Base-by-base conservation (phyloP, 2,888 invertebrate species). In the Poecilobothrus nobilitatus region DNA sequence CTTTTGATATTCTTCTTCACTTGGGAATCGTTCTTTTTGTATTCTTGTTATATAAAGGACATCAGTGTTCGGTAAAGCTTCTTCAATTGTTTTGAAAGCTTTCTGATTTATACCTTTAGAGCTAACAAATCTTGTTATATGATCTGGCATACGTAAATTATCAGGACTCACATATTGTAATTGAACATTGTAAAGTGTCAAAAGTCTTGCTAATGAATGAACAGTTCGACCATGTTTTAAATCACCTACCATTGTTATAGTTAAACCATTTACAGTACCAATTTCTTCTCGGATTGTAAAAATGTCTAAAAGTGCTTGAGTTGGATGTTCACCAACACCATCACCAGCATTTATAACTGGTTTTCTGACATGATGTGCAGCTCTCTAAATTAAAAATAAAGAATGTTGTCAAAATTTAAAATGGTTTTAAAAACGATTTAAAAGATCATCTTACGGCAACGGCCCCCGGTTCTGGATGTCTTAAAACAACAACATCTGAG, bases 241-340 rank as follows among this genome's bases (percentile, higher is more conserved):
- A 82, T 99, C 99, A 7, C 99, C 99, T 22, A 98, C 97, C 90
- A 99, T 91, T 0, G 98, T 98, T 68, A 99, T 95, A 0, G 94
- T 97, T 12, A 99, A 85, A 0, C 95, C 95, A 79, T 99, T 98
- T 0, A 99, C 97, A 0, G 98, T 99, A 74, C 98, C 98, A 71
- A 99, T 95, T 84, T 99, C 98, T 83, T 99, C 97, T 72, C 98
- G 87, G 75, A 99, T 99, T 7, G 99, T 98, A 78, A 97, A 99
- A 5, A 98, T 89, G 78, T 99, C 99, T 12, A 99, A 84, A 18
- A 99, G 84, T 0, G 99, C 99, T 84, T 99, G 99, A 0, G 97
- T 97, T 0, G 99, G 99, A 82, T 97, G 97, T 79, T 97, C 97
- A 0, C 97, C 97, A 0, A 94, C 86, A 10, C 99, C 99, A 83